A percentile compares a stretch with the other conserved stretches of the same genome.
Conservation (phyloP, 2,888 invertebrate genomes). For the Adelognathus sp. region DNA sequence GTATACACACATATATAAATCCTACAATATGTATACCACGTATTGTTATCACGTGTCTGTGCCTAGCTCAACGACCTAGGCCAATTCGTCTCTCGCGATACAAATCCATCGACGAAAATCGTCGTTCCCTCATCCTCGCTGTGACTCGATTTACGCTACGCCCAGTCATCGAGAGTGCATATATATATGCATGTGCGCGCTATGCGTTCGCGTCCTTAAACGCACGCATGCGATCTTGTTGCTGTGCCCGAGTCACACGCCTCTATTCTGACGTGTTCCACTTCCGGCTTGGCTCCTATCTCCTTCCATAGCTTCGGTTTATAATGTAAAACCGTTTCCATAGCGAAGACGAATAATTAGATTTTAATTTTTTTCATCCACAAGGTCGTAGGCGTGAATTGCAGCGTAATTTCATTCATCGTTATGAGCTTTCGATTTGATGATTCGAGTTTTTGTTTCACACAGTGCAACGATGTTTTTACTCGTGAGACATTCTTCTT, state of each 20-base stretch:
- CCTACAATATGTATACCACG: background rate
- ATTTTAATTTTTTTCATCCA: background rate
- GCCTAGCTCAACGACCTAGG: constrained; percentile 63
- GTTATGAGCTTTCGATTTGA: background rate
- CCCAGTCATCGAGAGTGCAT: constrained; percentile 25
- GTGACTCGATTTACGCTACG: constrained; percentile 17
- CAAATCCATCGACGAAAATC: constrained; percentile 26
- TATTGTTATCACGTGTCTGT: constrained; percentile 59
- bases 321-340: background rate
- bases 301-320: background rate
- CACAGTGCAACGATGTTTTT: too few species aligned
- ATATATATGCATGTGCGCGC: background rate
- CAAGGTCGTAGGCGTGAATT: background rate
- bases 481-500: too few species aligned
- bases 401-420: background rate
- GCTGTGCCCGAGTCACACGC: constrained; percentile 47
- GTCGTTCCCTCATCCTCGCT: constrained; percentile 14
- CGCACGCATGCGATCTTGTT: constrained; percentile 45
- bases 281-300: constrained; percentile 42
- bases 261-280: constrained; percentile 57
- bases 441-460: too few species aligned
- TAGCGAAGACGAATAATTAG: background rate
- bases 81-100: constrained; percentile 53
- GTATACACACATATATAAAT: too few species aligned
- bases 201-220: constrained; percentile 22